Percentiles rank a stretch among this genome's conserved stretches.
Evolutionary conservation across 2,888 invertebrate genomes (phyloP).

Genomic region (Tanytarsus gracilentus): DNA sequence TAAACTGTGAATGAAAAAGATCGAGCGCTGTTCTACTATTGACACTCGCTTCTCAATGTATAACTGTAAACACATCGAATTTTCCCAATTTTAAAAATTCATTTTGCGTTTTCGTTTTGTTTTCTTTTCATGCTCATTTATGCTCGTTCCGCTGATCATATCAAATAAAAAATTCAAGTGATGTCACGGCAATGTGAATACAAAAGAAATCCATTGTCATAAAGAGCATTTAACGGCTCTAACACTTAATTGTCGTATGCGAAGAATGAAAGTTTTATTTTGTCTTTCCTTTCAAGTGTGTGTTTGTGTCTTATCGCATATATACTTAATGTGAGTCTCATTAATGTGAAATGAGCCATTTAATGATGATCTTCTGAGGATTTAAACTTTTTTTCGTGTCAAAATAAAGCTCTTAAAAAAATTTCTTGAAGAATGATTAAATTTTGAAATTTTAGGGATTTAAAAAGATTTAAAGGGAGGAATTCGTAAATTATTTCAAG

Average conservation of each 20-base stretch:
- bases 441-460: too few species aligned
- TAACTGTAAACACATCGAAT: constrained; percentile 6
- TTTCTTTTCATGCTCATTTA: constrained; percentile 11
- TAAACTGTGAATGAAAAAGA: too few species aligned
- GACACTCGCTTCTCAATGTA: neutral
- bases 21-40: too few species aligned
- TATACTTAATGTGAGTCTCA: too few species aligned
- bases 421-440: too few species aligned
- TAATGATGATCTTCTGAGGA: too few species aligned
- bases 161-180: constrained; percentile 3
- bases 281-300: too few species aligned
- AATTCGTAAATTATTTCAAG: too few species aligned
- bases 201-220: neutral
- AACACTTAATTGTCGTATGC: constrained; percentile 3
- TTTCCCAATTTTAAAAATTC: neutral
- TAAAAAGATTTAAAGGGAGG: too few species aligned
- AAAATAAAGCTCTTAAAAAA: too few species aligned
- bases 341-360: constrained; percentile 1
- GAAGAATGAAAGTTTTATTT: neutral
- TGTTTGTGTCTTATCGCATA: too few species aligned
- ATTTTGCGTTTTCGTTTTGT: neutral
- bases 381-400: too few species aligned
- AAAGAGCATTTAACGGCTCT: neutral
- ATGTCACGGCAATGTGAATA: constrained; percentile 10
- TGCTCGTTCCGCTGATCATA: constrained; percentile 7